Percentiles rank a stretch among this genome's conserved stretches.
Evolutionary conservation across 2,888 invertebrate genomes (phyloP).

Genomic region (Mythimna albipuncta): DNA sequence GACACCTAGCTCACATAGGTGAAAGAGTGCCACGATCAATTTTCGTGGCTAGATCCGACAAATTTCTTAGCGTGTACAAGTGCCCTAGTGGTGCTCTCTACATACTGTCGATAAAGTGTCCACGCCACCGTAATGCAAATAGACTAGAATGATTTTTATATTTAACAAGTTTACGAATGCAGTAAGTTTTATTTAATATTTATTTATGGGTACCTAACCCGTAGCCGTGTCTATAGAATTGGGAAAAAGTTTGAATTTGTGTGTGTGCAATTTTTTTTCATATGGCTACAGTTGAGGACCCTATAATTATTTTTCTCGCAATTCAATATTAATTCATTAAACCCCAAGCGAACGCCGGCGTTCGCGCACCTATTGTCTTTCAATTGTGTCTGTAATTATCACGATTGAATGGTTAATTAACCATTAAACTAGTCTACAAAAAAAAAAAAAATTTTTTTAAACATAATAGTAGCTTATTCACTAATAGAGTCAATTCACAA

Average conservation of each 20-base stretch:
- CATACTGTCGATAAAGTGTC: neutral
- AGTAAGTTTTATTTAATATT: constrained; percentile 14
- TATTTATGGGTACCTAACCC: neutral
- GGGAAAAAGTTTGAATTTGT: neutral
- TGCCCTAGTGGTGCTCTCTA: neutral
- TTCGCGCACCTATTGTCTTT: too few relatives aligned
- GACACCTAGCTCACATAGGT: too few relatives aligned
- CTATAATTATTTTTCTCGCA: neutral
- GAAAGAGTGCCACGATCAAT: too few relatives aligned
- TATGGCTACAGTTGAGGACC: neutral
- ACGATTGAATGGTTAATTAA: too few relatives aligned
- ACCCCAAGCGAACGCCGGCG: too few relatives aligned
- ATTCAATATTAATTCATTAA: neutral
- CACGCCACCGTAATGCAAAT: constrained; percentile 7
- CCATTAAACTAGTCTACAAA: constrained; percentile 4
- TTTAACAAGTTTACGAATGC: constrained; percentile 12
- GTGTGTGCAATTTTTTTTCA: neutral
- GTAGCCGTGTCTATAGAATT: neutral
- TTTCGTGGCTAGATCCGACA: too few relatives aligned
- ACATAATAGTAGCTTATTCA: constrained; percentile 15
- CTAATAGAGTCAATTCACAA: constrained; percentile 5
- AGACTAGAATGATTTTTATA: constrained; percentile 30
- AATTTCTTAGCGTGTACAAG: too few relatives aligned
- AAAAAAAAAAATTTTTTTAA: neutral
- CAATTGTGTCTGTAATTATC: too few relatives aligned